These are phyloP conservation scores for Apamea anceps DNA, from an alignment of 2,888 invertebrate genomes.

Conservation along the genomic window DNA sequence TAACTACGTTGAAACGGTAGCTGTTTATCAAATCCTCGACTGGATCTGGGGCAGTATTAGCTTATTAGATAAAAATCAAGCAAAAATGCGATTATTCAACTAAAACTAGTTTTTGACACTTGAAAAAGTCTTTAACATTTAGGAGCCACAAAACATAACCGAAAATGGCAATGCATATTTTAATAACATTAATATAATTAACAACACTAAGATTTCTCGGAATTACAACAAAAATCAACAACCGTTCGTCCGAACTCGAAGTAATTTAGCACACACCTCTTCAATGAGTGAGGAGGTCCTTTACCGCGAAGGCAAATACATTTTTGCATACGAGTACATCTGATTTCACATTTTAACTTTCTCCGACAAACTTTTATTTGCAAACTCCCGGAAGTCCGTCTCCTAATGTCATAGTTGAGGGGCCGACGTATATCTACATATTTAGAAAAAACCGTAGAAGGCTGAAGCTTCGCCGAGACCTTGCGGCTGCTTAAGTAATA, in stretches of 20 bases:
- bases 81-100: not conserved
- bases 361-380: slow-evolving; percentile 77
- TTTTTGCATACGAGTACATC: slow-evolving; percentile 72
- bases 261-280: slow-evolving; percentile 36
- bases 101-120: not conserved
- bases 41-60: not conserved
- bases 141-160: slow-evolving; percentile 1
- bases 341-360: slow-evolving; percentile 85
- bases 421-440: slow-evolving; percentile 51
- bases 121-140: not conserved
- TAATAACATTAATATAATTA: slow-evolving; percentile 32
- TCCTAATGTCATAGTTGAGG: slow-evolving; percentile 55
- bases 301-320: slow-evolving; percentile 61
- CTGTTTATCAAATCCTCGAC: slow-evolving; percentile 44
- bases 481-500: slow-evolving; percentile 71
- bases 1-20: slow-evolving; percentile 29
- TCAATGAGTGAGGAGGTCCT: slow-evolving; percentile 54
- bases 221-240: slow-evolving; percentile 16
- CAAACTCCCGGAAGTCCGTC: slow-evolving; percentile 68
- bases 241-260: slow-evolving; percentile 1
- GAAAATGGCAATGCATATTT: slow-evolving; percentile 6
- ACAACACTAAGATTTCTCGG: slow-evolving; percentile 10
- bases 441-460: slow-evolving; percentile 64
- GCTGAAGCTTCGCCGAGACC: slow-evolving; percentile 67
- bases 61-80: not conserved